phyloP scores from a whole-genome alignment of 1,140 invertebrate species.

The Nomia melanderi region DNA sequence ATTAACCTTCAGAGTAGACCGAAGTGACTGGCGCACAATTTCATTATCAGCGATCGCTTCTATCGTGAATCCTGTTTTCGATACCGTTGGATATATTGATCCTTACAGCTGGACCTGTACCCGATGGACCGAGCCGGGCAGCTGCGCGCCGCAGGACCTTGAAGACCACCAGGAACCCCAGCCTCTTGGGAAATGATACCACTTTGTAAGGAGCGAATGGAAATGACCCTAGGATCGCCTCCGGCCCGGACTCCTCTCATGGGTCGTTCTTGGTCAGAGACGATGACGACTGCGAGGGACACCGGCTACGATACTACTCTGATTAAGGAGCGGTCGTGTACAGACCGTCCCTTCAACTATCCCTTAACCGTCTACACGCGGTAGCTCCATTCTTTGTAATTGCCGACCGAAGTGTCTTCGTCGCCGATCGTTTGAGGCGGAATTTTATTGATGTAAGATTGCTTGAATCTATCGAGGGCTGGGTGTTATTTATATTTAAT shows the following conservation, averaged over 20 bases:
- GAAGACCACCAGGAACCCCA: conserved; percentile 60
- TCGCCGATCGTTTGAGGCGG: too few species aligned
- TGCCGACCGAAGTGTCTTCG: not conserved
- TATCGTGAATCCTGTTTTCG: not conserved
- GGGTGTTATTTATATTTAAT: too few species aligned
- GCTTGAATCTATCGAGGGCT: too few species aligned
- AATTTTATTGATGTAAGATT: too few species aligned
- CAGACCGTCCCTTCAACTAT: conserved; percentile 5
- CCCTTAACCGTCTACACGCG: conserved; percentile 2
- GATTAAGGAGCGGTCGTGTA: conserved; percentile 53
- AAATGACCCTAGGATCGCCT: conserved; percentile 77
- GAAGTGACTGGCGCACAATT: not conserved
- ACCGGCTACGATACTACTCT: conserved; percentile 47
- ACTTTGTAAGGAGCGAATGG: conserved; percentile 79
- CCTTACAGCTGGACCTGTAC: conserved; percentile 10
- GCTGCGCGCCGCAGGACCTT: conserved; percentile 65
- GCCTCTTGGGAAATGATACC: conserved; percentile 79
- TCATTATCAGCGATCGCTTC: conserved; percentile 38
- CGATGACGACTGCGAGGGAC: conserved; percentile 69
- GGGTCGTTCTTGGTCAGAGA: conserved; percentile 75
- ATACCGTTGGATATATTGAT: conserved; percentile 27
- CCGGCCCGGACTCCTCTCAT: conserved; percentile 59
- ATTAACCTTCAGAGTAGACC: too few species aligned
- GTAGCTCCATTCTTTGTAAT: conserved; percentile 32
- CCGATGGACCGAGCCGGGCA: conserved; percentile 55